Evolutionary conservation across 2,888 invertebrate species (phyloP).

Genomic region (Zhuqinia jingwanae): DNA sequence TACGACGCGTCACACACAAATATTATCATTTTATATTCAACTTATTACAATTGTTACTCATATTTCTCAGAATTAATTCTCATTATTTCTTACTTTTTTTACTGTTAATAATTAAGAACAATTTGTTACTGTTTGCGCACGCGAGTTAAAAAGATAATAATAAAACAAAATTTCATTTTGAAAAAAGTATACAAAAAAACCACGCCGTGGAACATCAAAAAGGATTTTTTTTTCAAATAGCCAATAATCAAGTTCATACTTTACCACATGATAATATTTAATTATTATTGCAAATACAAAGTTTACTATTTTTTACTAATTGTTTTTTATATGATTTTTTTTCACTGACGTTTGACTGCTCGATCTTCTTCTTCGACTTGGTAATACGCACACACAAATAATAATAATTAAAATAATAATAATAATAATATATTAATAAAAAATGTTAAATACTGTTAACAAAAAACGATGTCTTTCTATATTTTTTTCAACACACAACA

Average conservation of each 20-base stretch:
- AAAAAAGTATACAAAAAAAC: slow-evolving; percentile 38
- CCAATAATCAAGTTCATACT: neutral
- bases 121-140: neutral
- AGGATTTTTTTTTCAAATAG: too few relatives aligned
- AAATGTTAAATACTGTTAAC: slow-evolving; percentile 70
- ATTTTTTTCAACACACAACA: neutral
- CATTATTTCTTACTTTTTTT: slow-evolving; percentile 14
- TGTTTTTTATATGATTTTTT: too few relatives aligned
- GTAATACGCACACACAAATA: slow-evolving; percentile 37
- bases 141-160: neutral
- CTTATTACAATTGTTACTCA: slow-evolving; percentile 15
- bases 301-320: slow-evolving; percentile 6
- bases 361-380: slow-evolving; percentile 10
- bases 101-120: slow-evolving; percentile 14
- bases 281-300: too few relatives aligned
- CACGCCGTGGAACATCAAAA: neutral
- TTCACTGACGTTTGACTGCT: neutral
- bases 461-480: slow-evolving; percentile 52
- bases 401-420: slow-evolving; percentile 7
- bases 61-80: slow-evolving; percentile 8
- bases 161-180: neutral
- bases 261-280: too few relatives aligned
- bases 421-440: slow-evolving; percentile 59
- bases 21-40: neutral
- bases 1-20: neutral